Evolutionary conservation across 2,113 vertebrate species (phyloP).

Genomic region (Grammomys dolichurus): DNA sequence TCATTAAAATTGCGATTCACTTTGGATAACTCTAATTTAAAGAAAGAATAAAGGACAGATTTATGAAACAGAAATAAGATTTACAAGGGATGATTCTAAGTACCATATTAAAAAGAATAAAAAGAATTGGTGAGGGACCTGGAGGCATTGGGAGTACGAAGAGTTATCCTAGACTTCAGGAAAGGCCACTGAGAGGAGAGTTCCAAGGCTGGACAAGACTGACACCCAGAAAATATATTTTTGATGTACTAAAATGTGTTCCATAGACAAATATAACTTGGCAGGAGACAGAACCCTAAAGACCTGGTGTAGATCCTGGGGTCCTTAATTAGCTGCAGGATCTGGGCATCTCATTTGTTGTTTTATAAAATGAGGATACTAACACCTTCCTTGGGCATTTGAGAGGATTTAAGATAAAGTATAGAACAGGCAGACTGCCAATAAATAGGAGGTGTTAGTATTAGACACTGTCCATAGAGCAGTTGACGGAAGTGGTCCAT

Average conservation of each 20-base stretch:
- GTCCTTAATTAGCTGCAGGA: neutral
- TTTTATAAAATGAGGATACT: slow-evolving; percentile 32
- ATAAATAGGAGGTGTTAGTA: neutral
- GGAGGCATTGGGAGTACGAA: neutral
- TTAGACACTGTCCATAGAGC: neutral
- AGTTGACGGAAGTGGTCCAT: neutral
- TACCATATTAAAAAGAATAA: neutral
- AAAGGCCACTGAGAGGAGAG: neutral
- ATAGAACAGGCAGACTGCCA: neutral
- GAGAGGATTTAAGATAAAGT: slow-evolving; percentile 28
- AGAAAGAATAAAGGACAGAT: slow-evolving; percentile 63
- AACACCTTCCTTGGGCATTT: neutral
- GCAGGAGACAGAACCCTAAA: neutral
- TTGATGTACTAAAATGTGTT: neutral
- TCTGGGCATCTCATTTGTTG: neutral
- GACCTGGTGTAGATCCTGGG: neutral
- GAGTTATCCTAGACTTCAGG: neutral
- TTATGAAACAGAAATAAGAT: slow-evolving; percentile 69
- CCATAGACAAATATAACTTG: neutral
- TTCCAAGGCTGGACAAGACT: neutral
- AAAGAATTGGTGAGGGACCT: neutral
- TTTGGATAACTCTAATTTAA: slow-evolving; percentile 66
- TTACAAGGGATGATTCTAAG: slow-evolving; percentile 61
- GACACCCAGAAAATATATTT: neutral
- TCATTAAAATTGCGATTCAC: slow-evolving; percentile 63